A percentile compares a stretch with the other conserved stretches of the same genome.
Evolutionary conservation across 2,113 vertebrate genomes (phyloP).

Genomic region (Puffinus mauretanicus): DNA sequence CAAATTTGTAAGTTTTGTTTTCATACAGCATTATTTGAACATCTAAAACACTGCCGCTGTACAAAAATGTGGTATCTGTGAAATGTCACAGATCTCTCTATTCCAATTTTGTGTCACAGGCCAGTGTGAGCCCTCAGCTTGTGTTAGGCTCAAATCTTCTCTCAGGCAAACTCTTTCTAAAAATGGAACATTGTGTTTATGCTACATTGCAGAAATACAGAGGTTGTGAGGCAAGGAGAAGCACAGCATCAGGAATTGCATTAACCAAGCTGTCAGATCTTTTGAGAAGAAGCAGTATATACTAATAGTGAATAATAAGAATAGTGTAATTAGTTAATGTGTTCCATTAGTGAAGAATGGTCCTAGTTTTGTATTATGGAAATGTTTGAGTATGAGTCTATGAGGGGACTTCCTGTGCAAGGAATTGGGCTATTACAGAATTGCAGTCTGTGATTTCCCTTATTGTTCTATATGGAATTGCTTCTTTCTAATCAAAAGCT

Average conservation of each 20-base stretch:
- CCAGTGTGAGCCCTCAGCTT: conserved; percentile 21
- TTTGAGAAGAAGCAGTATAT: not conserved
- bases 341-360: not conserved
- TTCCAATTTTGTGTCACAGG: not conserved
- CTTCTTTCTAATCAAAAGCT: not conserved
- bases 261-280: not conserved
- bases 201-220: not conserved
- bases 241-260: not conserved
- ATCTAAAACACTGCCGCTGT: not conserved
- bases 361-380: not conserved
- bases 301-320: not conserved
- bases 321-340: not conserved
- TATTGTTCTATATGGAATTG: not conserved
- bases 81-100: not conserved
- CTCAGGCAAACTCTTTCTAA: conserved; percentile 48
- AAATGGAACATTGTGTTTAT: conserved; percentile 37
- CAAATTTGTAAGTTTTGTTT: not conserved
- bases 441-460: not conserved
- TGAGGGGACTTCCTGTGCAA: not conserved
- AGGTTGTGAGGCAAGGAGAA: not conserved
- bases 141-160: conserved; percentile 61
- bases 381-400: not conserved
- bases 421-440: not conserved
- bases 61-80: not conserved
- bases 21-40: not conserved